Conservation (phyloP, 2,797 vertebrate genomes). For the Pteronotus mesoamericanus region DNA sequence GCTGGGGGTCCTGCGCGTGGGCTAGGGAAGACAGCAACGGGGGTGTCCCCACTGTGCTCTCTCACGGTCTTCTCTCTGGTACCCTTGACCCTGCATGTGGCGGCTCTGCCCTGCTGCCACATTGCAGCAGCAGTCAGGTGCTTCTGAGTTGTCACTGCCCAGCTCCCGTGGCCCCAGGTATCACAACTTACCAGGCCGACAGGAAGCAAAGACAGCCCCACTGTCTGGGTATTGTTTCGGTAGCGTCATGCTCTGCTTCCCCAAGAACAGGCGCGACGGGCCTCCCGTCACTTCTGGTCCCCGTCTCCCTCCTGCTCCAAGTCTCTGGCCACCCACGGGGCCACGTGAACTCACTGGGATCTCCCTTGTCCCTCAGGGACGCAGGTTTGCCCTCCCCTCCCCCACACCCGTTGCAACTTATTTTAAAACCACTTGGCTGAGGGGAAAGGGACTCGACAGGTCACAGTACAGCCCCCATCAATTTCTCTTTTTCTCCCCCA, state of each 20-base stretch:
- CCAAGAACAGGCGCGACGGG: background rate
- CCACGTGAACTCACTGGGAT: background rate
- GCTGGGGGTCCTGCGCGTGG: background rate
- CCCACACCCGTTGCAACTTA: background rate
- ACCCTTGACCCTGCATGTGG: background rate
- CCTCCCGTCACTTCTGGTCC: background rate
- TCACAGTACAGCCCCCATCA: background rate
- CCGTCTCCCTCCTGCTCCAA: fast-evolving
- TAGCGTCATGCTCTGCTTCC: background rate
- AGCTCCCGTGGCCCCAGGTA: background rate
- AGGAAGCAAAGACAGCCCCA: conserved; percentile 22
- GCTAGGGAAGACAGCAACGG: background rate
- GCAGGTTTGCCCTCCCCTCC: background rate
- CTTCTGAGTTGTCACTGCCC: background rate
- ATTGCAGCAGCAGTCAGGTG: background rate
- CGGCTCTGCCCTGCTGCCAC: background rate
- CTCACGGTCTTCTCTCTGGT: background rate
- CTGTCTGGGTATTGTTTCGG: background rate
- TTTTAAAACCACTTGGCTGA: conserved; percentile 10
- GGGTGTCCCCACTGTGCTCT: background rate
- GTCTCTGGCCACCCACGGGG: background rate
- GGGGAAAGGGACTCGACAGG: conserved; percentile 23
- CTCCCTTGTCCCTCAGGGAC: background rate
- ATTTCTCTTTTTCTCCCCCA: conserved; percentile 18
- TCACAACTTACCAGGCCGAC: background rate